phyloP scores from a whole-genome alignment of 2,113 vertebrate genomes.

The Ardeotis arabs region DNA sequence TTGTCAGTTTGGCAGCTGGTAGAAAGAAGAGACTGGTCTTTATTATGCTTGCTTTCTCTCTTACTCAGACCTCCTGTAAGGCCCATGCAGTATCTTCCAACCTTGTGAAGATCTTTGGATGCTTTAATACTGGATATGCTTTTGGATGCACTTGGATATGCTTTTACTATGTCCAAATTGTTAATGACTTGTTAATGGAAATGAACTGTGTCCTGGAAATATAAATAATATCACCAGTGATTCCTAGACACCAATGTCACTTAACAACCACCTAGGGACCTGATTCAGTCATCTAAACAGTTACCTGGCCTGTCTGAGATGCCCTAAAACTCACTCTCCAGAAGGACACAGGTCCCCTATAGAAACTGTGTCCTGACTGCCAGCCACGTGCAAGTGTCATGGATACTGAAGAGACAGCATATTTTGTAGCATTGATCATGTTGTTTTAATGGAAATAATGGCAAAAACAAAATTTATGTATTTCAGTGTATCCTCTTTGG shows the following conservation, averaged over 20 bases:
- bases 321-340: not conserved
- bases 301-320: not conserved
- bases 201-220: not conserved
- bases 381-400: not conserved
- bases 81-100: rapidly evolving
- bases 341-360: not conserved
- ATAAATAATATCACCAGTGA: not conserved
- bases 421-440: not conserved
- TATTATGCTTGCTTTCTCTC: not conserved
- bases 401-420: not conserved
- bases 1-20: not conserved
- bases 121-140: not conserved
- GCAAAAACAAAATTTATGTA: not conserved
- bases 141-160: not conserved
- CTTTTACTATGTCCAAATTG: not conserved
- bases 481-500: not conserved
- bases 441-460: not conserved
- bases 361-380: not conserved
- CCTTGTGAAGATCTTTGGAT: not conserved
- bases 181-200: not conserved
- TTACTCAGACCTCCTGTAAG: not conserved
- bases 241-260: not conserved
- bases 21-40: not conserved
- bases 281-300: not conserved
- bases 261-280: not conserved